These are phyloP conservation scores for Alca torda DNA, from an alignment of 2,797 vertebrate genomes.

Conservation along the genomic window DNA sequence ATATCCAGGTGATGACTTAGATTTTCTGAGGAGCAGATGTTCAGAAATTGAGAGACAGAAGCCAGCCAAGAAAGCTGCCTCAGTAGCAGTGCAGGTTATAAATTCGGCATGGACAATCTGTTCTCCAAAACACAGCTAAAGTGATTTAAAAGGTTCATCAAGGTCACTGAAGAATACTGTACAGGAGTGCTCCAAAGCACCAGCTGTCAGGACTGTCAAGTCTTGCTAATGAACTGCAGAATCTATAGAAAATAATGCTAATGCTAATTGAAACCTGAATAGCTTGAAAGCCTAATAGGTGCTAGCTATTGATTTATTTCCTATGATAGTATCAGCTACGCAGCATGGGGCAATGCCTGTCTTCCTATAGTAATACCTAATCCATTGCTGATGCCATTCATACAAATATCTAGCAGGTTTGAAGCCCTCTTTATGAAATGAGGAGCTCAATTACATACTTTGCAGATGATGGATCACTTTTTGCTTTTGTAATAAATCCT, in stretches of 20 bases:
- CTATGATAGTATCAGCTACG: not conserved
- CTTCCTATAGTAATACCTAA: not conserved
- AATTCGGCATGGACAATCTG: slow-evolving; percentile 51
- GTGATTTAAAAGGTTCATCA: slow-evolving; percentile 57
- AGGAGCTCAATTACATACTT: not conserved
- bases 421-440: not conserved
- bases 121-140: slow-evolving; percentile 54
- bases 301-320: not conserved
- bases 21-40: slow-evolving; percentile 41
- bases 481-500: not conserved
- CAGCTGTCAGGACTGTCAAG: slow-evolving; percentile 45
- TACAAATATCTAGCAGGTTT: not conserved
- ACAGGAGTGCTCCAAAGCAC: slow-evolving; percentile 23
- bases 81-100: slow-evolving; percentile 42
- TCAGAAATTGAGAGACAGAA: slow-evolving; percentile 21
- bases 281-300: not conserved
- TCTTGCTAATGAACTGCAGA: slow-evolving; percentile 39
- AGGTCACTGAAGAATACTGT: slow-evolving; percentile 38
- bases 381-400: not conserved
- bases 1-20: slow-evolving; percentile 11
- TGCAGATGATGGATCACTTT: not conserved
- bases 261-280: slow-evolving; percentile 33
- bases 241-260: slow-evolving; percentile 25
- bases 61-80: slow-evolving; percentile 29
- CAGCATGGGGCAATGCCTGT: not conserved